Conservation (phyloP, 2,797 vertebrate genomes). For the Anguilla anguilla region DNA sequence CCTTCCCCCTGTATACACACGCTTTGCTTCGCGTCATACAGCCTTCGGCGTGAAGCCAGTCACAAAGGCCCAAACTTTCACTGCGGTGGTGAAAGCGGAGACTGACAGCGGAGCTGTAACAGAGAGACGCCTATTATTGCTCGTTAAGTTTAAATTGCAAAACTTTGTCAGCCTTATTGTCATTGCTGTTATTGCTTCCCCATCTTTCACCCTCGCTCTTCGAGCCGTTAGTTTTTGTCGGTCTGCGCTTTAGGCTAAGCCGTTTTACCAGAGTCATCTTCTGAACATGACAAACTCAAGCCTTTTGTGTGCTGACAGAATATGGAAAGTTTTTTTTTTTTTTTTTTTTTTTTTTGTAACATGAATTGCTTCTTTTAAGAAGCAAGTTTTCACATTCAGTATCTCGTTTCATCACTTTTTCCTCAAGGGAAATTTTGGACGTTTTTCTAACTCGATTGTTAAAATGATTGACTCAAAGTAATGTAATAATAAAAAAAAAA, state of each 20-base stretch:
- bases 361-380: conserved; percentile 3
- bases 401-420: conserved; percentile 20
- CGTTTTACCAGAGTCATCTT: neutral
- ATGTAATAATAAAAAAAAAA: neutral
- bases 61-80: neutral
- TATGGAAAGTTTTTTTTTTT: neutral
- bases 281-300: neutral
- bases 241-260: neutral
- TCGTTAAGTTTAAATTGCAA: neutral
- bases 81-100: neutral
- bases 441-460: neutral
- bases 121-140: neutral
- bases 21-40: neutral
- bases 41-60: neutral
- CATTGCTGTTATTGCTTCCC: neutral
- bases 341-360: neutral
- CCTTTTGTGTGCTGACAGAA: neutral
- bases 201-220: neutral
- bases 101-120: neutral
- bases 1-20: conserved; percentile 43
- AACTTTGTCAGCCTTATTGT: neutral
- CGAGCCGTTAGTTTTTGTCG: neutral
- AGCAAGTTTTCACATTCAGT: conserved; percentile 18
- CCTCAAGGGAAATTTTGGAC: conserved; percentile 1
- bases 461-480: conserved; percentile 24